Conservation (phyloP, 2,888 invertebrate species). For the Callinectes sapidus region DNA sequence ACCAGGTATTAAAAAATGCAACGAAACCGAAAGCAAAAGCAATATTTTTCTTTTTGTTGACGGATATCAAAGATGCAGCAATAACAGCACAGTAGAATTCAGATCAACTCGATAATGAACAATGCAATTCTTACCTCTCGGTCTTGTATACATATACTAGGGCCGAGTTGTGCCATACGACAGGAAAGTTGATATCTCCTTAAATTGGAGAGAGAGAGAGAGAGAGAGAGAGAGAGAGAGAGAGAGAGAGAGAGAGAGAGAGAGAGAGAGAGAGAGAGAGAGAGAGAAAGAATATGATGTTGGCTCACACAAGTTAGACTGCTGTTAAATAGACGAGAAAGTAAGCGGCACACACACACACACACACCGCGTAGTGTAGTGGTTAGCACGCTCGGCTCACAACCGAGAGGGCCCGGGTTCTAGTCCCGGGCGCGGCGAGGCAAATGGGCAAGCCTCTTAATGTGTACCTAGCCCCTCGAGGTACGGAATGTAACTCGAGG, state of each 20-base stretch:
- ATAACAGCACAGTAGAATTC: not conserved
- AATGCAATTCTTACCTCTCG: not conserved
- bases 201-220: not conserved
- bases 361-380: not conserved
- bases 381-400: too few relatives aligned
- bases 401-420: too few relatives aligned
- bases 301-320: too few relatives aligned
- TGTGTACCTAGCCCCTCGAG: too few relatives aligned
- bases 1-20: not conserved
- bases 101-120: not conserved
- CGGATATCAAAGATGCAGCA: not conserved
- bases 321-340: too few relatives aligned
- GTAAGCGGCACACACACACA: not conserved
- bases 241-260: too few relatives aligned
- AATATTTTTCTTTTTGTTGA: not conserved
- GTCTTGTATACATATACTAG: not conserved
- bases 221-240: too few relatives aligned
- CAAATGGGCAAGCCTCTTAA: too few relatives aligned
- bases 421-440: too few relatives aligned
- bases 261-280: too few relatives aligned
- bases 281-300: too few relatives aligned
- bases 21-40: not conserved
- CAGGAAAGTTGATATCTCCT: not conserved
- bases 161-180: not conserved
- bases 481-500: too few relatives aligned